phyloP scores from a whole-genome alignment of 2,113 vertebrate species.

The Nicator chloris region DNA sequence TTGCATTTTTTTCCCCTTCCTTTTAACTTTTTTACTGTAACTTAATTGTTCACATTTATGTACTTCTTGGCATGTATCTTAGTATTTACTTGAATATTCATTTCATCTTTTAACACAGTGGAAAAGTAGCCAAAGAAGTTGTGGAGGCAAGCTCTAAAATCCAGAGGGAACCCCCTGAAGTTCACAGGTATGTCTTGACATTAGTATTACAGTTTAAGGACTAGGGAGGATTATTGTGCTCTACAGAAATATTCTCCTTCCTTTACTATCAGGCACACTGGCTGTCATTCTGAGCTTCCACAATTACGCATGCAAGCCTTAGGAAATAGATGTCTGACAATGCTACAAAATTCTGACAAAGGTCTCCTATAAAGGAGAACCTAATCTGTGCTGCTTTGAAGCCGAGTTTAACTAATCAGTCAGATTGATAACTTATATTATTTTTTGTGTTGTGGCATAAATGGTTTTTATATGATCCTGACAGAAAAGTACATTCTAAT shows the following conservation, averaged over 20 bases:
- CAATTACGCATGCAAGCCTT: neutral
- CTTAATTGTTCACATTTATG: neutral
- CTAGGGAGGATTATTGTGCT: neutral
- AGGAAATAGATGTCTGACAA: neutral
- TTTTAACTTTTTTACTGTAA: neutral
- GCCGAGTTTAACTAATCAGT: neutral
- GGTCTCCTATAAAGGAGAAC: neutral
- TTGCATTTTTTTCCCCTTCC: accelerated
- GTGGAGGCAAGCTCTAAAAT: conserved; percentile 98
- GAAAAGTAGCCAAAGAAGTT: conserved; percentile 96
- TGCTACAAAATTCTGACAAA: neutral
- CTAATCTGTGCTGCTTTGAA: neutral
- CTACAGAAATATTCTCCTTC: neutral
- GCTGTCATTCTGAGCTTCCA: neutral
- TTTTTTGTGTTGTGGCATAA: neutral
- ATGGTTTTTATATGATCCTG: neutral
- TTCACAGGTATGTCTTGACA: conserved; percentile 81
- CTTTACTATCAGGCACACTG: neutral
- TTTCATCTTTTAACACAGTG: conserved; percentile 73
- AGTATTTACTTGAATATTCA: neutral
- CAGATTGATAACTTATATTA: neutral
- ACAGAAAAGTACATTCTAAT: neutral
- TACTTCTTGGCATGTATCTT: neutral
- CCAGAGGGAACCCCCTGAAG: conserved; percentile 90
- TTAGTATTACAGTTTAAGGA: neutral